Base-by-base conservation (phyloP, 1,140 invertebrate species). In the Lutraria rhynchaena region DNA sequence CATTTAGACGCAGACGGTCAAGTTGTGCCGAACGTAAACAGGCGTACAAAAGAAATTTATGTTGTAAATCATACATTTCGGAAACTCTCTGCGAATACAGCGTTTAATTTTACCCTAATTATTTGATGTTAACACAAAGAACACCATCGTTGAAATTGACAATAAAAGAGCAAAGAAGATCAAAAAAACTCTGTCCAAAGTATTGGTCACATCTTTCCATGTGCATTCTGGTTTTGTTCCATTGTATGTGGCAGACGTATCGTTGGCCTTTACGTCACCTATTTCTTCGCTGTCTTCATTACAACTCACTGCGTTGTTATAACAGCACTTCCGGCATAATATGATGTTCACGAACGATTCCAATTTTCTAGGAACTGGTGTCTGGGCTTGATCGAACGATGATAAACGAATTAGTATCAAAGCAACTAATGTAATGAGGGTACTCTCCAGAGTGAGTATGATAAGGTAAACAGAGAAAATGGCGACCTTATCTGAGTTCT, bases 401-500 rank as follows among this genome's bases (percentile, higher is more conserved):
- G 51, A 13, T 11, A 22, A 33, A 44, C 71, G 71, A 1, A 61
- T 46, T 0, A 60, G 41, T 17, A 31, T 57, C 13, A 75, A 33
- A 19, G 71, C 71, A 0, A 60, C 1, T 0, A 75, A 19, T 2
- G 71, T 27, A 3, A 75, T 77, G 1, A 51, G 17, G 7, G 75
- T 77, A 22, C 75, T 77, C 11, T 29, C 22, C 13, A 55, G 15
- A 4, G 60, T 67, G 19, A 51, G 44, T 4, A 77, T 65, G 17
- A 67, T 67, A 7, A 77, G 61, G 35, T 67, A 77, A 3, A 77
- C 22, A 19, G 46, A 51, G 33, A 77, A 55, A n/a, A 55, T 27
- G 15, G 75, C 46, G 11, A 77, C 17, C 4, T 19, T 24, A 17
- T 77, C 75, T 5, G 75, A 77, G 27, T 77, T 77, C 33, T 77